Percentiles rank a stretch among this genome's conserved stretches.
Conservation (phyloP, 2,113 vertebrate genomes). For the Pelecanus crispus region DNA sequence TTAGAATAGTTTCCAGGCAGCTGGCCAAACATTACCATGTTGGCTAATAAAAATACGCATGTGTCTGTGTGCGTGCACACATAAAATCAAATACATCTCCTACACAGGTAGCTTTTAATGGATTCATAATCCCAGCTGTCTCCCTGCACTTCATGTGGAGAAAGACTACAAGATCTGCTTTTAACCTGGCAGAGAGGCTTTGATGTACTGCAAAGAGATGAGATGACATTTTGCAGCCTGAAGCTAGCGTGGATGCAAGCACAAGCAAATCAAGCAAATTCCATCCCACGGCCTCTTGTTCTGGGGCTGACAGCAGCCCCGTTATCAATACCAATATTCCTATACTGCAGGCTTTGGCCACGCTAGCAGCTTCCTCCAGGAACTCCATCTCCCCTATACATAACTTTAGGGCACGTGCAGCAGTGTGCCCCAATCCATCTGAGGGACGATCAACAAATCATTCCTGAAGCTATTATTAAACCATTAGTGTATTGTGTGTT, state of each 20-base stretch:
- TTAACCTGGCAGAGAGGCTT: rapidly evolving
- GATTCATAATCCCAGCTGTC: background rate
- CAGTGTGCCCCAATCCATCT: background rate
- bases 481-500: rapidly evolving
- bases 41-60: background rate
- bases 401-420: background rate
- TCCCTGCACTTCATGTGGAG: background rate
- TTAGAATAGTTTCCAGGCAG: constrained; percentile 61
- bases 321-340: background rate
- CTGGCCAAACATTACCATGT: constrained; percentile 34
- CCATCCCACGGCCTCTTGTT: background rate
- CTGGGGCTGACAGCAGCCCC: background rate
- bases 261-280: background rate
- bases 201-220: background rate
- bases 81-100: background rate
- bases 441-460: background rate
- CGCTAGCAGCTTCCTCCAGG: background rate
- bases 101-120: background rate
- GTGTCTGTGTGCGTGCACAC: background rate
- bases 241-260: background rate
- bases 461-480: background rate
- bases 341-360: background rate
- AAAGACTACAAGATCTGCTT: background rate
- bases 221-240: background rate
- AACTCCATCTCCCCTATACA: background rate